Conservation (phyloP, 2,113 vertebrate species). For the Chlamydotis undulata region DNA sequence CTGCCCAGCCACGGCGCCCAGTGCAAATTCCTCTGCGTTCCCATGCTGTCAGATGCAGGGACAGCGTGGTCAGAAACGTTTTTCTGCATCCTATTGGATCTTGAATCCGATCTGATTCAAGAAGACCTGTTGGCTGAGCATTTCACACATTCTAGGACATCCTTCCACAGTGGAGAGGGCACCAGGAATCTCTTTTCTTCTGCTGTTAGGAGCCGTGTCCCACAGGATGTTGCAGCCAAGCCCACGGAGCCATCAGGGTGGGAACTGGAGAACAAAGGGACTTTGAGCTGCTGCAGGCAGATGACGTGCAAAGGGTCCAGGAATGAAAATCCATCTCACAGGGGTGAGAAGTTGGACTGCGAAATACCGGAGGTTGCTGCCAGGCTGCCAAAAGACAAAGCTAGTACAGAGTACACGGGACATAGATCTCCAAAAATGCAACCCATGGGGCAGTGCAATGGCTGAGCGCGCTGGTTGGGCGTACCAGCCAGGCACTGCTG, state of each 20-base stretch:
- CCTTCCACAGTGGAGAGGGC: not conserved
- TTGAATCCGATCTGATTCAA: not conserved
- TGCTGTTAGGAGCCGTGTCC: not conserved
- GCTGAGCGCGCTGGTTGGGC: not conserved
- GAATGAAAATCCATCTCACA: not conserved
- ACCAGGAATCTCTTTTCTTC: not conserved
- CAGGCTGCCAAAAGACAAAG: not conserved
- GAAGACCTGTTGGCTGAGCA: not conserved
- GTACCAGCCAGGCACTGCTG: fast-evolving
- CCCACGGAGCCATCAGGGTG: not conserved
- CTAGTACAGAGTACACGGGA: fast-evolving
- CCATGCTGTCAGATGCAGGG: fast-evolving
- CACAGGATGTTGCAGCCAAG: not conserved
- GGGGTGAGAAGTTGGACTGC: not conserved
- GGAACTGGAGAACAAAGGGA: not conserved
- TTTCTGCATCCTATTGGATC: not conserved
- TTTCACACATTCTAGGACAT: not conserved
- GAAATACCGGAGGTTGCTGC: not conserved
- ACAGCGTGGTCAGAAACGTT: not conserved
- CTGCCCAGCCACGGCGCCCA: not conserved
- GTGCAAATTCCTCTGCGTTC: not conserved
- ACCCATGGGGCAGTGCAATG: fast-evolving
- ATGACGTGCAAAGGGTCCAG: not conserved
- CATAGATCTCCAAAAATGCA: not conserved
- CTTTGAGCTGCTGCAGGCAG: not conserved